Percentiles rank a stretch among this genome's conserved stretches.
Conservation (phyloP, 2,888 invertebrate species). For the Tipula lateralis region DNA sequence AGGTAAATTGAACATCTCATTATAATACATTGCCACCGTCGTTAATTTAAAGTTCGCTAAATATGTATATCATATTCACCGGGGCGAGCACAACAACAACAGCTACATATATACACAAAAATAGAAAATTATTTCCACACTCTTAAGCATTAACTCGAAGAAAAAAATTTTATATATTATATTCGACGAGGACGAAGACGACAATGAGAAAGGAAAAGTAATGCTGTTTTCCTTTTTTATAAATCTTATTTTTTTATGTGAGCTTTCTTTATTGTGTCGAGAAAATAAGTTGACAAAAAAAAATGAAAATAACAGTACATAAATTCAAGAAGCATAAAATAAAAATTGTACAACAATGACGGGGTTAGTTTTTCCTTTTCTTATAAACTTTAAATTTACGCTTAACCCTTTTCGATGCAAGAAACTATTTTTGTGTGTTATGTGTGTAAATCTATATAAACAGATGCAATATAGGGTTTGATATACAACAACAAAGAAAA, state of each 20-base stretch:
- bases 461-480: neutral
- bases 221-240: no score
- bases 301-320: neutral
- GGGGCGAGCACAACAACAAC: neutral
- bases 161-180: no score
- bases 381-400: neutral
- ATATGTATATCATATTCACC: neutral
- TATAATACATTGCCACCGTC: neutral
- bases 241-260: neutral
- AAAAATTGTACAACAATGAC: neutral
- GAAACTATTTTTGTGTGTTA: no score
- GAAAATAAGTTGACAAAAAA: constrained; percentile 9
- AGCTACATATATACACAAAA: no score
- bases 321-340: constrained; percentile 14
- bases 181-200: no score
- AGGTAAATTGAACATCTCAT: constrained; percentile 11
- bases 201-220: neutral
- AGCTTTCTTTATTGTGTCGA: constrained; percentile 14
- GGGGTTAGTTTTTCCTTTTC: neutral
- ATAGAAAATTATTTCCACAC: neutral
- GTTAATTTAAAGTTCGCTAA: neutral
- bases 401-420: neutral
- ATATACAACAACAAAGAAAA: neutral
- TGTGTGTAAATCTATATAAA: no score
- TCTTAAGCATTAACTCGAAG: neutral